Conservation (phyloP, 2,797 vertebrate species). For the Phrynocephalus vlangalii region DNA sequence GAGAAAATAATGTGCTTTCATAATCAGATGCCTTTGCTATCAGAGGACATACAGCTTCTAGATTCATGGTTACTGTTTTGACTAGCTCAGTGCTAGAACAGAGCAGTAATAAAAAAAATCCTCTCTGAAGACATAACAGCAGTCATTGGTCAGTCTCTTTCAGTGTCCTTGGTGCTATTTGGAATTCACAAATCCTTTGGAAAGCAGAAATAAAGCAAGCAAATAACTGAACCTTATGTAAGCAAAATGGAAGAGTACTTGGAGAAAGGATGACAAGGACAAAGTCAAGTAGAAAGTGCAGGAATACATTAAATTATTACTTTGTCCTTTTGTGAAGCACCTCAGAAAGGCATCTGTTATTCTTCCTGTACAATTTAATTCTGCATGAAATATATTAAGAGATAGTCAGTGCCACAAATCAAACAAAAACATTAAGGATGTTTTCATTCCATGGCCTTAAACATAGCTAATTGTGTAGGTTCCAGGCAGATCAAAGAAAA, state of each 20-base stretch:
- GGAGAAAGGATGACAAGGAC: background rate
- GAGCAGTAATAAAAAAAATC: background rate
- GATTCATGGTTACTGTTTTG: too few relatives aligned
- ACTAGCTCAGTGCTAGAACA: too few relatives aligned
- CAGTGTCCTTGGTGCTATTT: background rate
- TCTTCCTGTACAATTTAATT: background rate
- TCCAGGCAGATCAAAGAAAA: too few relatives aligned
- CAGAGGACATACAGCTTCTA: too few relatives aligned
- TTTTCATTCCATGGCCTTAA: background rate
- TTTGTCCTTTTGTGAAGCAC: background rate
- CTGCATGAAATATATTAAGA: background rate
- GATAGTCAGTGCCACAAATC: background rate
- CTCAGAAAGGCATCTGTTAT: background rate
- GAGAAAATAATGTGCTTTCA: too few relatives aligned
- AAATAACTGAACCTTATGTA: background rate
- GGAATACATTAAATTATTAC: background rate
- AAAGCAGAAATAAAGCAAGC: background rate
- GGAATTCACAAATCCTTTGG: slow-evolving; percentile 1
- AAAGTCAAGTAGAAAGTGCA: background rate
- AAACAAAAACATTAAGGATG: background rate
- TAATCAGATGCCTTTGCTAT: too few relatives aligned
- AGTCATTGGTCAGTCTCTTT: background rate
- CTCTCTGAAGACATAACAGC: background rate
- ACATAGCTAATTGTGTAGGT: background rate
- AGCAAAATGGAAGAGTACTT: background rate